Evolutionary conservation across 2,113 vertebrate genomes (phyloP).

Genomic region (Terrapene triunguis): DNA sequence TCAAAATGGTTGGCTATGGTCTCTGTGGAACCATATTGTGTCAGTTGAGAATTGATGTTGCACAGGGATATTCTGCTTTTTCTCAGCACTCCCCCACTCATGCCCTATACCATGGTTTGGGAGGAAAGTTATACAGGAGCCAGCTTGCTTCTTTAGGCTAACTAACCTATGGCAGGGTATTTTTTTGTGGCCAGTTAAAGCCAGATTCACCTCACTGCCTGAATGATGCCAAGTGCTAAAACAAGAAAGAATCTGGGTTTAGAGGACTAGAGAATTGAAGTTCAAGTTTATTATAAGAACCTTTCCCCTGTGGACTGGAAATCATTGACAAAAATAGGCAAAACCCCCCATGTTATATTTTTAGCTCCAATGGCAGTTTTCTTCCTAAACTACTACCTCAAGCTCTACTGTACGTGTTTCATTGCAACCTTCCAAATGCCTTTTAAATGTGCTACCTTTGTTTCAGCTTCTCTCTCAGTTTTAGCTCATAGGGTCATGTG

Average conservation of each 20-base stretch:
- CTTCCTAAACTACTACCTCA: not conserved
- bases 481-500: not conserved
- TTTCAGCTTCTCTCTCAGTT: not conserved
- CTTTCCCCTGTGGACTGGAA: not conserved
- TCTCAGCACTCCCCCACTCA: not conserved
- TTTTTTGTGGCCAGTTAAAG: not conserved
- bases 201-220: not conserved
- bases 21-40: not conserved
- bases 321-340: not conserved
- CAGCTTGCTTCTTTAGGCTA: not conserved
- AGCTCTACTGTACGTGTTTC: rapidly evolving
- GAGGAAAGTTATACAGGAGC: not conserved
- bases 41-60: not conserved
- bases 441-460: not conserved
- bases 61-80: not conserved
- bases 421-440: not conserved
- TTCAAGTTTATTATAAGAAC: not conserved
- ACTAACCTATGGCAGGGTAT: not conserved
- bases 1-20: not conserved
- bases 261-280: not conserved
- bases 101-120: not conserved
- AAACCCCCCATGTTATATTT: not conserved
- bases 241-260: not conserved
- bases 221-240: not conserved
- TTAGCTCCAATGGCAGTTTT: not conserved